Conservation (phyloP, 2,797 vertebrate species). For the Nasua narica region DNA sequence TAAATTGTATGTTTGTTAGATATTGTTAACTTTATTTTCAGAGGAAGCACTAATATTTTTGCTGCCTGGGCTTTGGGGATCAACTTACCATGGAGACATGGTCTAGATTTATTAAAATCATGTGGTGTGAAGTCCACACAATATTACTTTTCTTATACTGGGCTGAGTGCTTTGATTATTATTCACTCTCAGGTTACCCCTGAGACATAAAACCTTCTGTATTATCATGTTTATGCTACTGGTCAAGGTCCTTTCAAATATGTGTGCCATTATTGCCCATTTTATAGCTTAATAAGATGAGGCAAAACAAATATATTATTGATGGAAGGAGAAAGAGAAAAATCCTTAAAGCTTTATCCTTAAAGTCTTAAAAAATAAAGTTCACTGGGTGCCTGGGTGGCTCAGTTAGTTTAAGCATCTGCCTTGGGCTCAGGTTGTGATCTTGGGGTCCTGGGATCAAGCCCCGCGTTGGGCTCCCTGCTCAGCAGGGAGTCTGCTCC, state of each 20-base stretch:
- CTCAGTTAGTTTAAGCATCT: not conserved
- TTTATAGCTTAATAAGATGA: slow-evolving; percentile 63
- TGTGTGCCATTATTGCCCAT: slow-evolving; percentile 56
- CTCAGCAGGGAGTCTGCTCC: no score
- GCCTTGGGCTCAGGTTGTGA: not conserved
- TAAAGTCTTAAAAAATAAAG: not conserved
- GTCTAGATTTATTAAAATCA: slow-evolving; percentile 77
- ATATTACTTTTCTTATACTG: slow-evolving; percentile 70
- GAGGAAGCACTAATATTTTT: slow-evolving; percentile 47
- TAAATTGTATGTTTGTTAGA: slow-evolving; percentile 13
- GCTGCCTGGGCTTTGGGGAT: slow-evolving; percentile 66
- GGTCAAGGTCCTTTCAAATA: slow-evolving; percentile 38
- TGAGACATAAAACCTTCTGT: slow-evolving; percentile 39
- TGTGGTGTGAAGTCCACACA: slow-evolving; percentile 44
- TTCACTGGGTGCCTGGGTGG: not conserved
- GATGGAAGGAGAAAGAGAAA: not conserved
- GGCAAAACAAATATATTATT: slow-evolving; percentile 16
- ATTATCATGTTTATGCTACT: slow-evolving; percentile 41
- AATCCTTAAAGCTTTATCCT: not conserved
- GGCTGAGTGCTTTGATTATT: slow-evolving; percentile 68
- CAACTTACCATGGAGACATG: slow-evolving; percentile 57
- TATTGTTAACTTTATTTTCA: slow-evolving; percentile 65
- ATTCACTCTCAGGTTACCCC: slow-evolving; percentile 48
- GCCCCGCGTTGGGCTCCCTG: no score
- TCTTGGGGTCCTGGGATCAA: not conserved